Base-by-base conservation (phyloP, 1,140 invertebrate genomes). In the Eumaeus atala region DNA sequence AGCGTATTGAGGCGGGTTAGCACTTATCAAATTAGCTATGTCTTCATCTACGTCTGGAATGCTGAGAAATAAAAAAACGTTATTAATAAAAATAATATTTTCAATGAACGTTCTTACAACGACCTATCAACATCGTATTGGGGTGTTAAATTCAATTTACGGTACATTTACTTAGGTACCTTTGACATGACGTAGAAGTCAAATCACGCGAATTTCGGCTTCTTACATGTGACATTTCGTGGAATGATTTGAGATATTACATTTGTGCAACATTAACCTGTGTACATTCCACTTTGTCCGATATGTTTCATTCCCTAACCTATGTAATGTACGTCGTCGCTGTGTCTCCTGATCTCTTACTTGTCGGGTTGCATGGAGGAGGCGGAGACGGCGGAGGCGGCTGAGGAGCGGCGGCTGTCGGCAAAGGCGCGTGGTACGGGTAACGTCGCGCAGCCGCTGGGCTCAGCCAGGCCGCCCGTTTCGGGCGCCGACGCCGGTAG, bases 401-500 rank as follows among this genome's bases (percentile, higher is more conserved):
- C 91, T 1, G 91, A 92, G 42, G 91, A 92, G 21, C 91, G 90
- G 49, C 92, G 88, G 65, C 92, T 89, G 59, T 94, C 93, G 5
- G 93, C 93, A 74, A 94, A 94, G 67, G 93, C 92, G 37, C 91
- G 90, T 10, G 93, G 93, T 21, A 92, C 93, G 1, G 93, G 93
- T 44, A 93, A 77, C 49, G 90, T 68, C 33, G 58, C 59, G 53
- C 48, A 56, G 36, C 60, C 66, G 54, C 58, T 63, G 28, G 14
- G 56, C 44, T 61, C 53, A 33, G 16, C 62, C 52, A 33, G 72
- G 37, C 14, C 70, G 51, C 21, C 61, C 11, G 38, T 2, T 54
- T 0, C 54, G 55, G 18, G n/a, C 48, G n/a, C 33, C 11, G 4
- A 4, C 48, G n/a, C 21, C 49, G 34, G 14, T 9, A 34, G 3